Evolutionary conservation across 1,140 invertebrate genomes (phyloP).

Genomic region (Cecropterus lyciades): DNA sequence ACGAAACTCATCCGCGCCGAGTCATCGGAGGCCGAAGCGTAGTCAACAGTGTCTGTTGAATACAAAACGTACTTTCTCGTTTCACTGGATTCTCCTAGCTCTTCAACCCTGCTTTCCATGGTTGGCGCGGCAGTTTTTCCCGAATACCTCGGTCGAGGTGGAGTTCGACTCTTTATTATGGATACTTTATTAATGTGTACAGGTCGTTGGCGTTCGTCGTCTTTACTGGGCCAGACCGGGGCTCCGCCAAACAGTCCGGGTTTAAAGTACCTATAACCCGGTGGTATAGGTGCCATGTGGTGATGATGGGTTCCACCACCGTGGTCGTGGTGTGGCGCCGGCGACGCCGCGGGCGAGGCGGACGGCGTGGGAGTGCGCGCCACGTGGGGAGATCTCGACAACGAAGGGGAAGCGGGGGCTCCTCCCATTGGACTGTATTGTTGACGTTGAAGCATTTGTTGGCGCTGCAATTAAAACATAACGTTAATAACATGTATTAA

Average conservation of each 20-base stretch:
- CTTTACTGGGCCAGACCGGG: conserved; percentile 86
- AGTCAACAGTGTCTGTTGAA: conserved; percentile 85
- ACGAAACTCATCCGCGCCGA: conserved; percentile 64
- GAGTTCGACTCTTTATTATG: conserved; percentile 83
- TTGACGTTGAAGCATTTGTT: conserved; percentile 79
- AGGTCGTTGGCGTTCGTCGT: conserved; percentile 79
- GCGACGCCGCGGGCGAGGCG: conserved; percentile 66
- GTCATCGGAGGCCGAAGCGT: conserved; percentile 86
- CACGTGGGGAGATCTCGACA: conserved; percentile 86
- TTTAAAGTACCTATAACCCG: conserved; percentile 83
- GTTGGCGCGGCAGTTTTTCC: conserved; percentile 78
- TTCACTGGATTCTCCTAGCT: conserved; percentile 82
- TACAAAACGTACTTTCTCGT: conserved; percentile 87
- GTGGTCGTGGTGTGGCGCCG: conserved; percentile 61
- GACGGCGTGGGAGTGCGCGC: conserved; percentile 68
- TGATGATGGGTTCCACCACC: conserved; percentile 52
- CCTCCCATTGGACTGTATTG: conserved; percentile 84
- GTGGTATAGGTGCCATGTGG: conserved; percentile 71
- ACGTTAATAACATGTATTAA: neutral
- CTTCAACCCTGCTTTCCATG: conserved; percentile 57
- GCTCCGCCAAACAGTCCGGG: conserved; percentile 89
- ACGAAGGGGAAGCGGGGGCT: conserved; percentile 86
- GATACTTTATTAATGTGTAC: conserved; percentile 85
- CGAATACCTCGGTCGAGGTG: conserved; percentile 80
- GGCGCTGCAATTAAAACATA: conserved; percentile 58